Conservation (phyloP, 2,888 invertebrate genomes). For the Tipula helvola region DNA sequence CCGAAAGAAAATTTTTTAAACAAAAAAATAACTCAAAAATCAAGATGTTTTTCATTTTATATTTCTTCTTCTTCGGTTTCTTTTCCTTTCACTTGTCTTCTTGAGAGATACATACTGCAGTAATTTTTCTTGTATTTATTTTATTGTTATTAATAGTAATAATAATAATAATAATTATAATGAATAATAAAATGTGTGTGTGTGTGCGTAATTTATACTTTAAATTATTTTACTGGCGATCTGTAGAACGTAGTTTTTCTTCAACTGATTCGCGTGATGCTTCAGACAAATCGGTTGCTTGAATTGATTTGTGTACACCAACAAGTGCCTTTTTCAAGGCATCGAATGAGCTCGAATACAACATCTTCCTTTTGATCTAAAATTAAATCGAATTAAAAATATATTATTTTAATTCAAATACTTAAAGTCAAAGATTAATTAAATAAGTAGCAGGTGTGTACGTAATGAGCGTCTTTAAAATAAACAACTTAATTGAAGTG, state of each 20-base stretch:
- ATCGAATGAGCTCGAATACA: slow-evolving; percentile 91
- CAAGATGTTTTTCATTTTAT: background rate
- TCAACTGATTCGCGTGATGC: slow-evolving; percentile 88
- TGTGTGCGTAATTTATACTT: slow-evolving; percentile 13
- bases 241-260: slow-evolving; percentile 86
- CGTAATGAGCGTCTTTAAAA: background rate
- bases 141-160: background rate
- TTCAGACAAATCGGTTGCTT: slow-evolving; percentile 90
- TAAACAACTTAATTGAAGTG: background rate
- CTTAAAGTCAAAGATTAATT: background rate
- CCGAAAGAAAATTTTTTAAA: background rate
- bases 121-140: slow-evolving; percentile 6
- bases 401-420: background rate
- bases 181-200: slow-evolving; percentile 8
- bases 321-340: slow-evolving; percentile 94
- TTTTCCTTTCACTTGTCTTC: background rate
- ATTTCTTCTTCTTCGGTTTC: background rate
- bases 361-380: slow-evolving; percentile 69
- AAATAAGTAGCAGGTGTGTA: background rate
- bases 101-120: slow-evolving; percentile 8
- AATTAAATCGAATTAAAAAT: slow-evolving; percentile 12
- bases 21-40: background rate
- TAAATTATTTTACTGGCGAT: slow-evolving; percentile 60
- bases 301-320: slow-evolving; percentile 94
- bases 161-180: background rate